These are phyloP conservation scores for Cosmia pyralina DNA, from an alignment of 2,888 invertebrate genomes.

Conservation along the genomic window DNA sequence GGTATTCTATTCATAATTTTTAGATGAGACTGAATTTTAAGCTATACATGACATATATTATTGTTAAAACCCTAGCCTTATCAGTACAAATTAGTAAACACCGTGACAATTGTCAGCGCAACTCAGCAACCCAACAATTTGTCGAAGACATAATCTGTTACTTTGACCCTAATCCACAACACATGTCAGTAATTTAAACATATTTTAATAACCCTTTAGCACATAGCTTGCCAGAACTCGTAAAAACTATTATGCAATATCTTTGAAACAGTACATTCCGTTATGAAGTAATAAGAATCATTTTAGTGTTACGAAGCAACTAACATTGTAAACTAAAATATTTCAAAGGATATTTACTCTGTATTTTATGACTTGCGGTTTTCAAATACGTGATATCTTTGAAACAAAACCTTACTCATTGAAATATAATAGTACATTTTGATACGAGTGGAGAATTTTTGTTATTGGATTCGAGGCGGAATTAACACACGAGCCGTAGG, in stretches of 20 bases:
- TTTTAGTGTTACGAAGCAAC: conserved; percentile 35
- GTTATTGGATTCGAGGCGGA: too few species aligned
- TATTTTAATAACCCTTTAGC: conserved; percentile 36
- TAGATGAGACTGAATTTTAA: background rate
- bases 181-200: conserved; percentile 20
- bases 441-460: too few species aligned
- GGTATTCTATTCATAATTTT: too few species aligned
- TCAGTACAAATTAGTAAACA: too few species aligned
- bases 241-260: conserved; percentile 42
- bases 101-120: background rate
- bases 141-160: conserved; percentile 8
- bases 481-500: too few species aligned
- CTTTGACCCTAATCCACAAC: conserved; percentile 23
- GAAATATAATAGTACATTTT: too few species aligned
- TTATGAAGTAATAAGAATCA: conserved; percentile 39
- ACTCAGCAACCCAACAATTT: background rate
- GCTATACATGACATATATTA: background rate
- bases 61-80: too few species aligned
- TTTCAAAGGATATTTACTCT: conserved; percentile 25
- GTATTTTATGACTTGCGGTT: conserved; percentile 33
- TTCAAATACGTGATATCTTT: conserved; percentile 2
- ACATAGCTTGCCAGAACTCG: conserved; percentile 15
- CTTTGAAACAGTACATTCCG: conserved; percentile 34
- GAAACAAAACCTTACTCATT: background rate
- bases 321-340: conserved; percentile 34